Conservation (phyloP, 2,888 invertebrate species). For the Anaspis maculata region DNA sequence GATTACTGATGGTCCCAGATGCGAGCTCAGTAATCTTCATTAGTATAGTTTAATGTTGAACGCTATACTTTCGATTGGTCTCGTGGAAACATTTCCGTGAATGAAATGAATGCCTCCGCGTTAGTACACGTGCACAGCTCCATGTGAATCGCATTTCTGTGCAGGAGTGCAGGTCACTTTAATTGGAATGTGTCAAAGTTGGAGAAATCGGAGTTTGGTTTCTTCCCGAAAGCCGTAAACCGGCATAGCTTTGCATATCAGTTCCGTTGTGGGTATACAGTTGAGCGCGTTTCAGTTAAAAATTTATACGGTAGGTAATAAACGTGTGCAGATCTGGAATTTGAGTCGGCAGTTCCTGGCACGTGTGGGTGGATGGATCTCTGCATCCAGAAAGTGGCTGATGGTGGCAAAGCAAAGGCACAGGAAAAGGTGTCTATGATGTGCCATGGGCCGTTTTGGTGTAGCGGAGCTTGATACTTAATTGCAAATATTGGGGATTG, state of each 20-base stretch:
- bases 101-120: no score
- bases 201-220: conserved; percentile 11
- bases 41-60: no score
- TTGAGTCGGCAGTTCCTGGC: conserved; percentile 7
- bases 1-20: no score
- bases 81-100: no score
- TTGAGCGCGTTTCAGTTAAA: conserved; percentile 12
- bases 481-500: conserved; percentile 28
- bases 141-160: no score
- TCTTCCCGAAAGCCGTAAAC: conserved; percentile 7
- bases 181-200: conserved; percentile 16
- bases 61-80: no score
- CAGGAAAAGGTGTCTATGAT: conserved; percentile 14
- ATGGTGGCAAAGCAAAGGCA: no score
- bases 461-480: conserved; percentile 8
- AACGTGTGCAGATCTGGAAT: conserved; percentile 10
- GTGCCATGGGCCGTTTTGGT: conserved; percentile 8
- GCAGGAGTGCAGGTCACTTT: no score
- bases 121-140: no score
- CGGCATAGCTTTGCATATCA: conserved; percentile 12
- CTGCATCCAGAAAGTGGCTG: no score
- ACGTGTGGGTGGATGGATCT: no score
- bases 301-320: conserved; percentile 14
- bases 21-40: no score
- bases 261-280: conserved; percentile 6